Evolutionary conservation across 2,888 invertebrate genomes (phyloP), one percentile per base, ranked within the genome.

Genomic region (Enchytraeus crypticus): DNA sequence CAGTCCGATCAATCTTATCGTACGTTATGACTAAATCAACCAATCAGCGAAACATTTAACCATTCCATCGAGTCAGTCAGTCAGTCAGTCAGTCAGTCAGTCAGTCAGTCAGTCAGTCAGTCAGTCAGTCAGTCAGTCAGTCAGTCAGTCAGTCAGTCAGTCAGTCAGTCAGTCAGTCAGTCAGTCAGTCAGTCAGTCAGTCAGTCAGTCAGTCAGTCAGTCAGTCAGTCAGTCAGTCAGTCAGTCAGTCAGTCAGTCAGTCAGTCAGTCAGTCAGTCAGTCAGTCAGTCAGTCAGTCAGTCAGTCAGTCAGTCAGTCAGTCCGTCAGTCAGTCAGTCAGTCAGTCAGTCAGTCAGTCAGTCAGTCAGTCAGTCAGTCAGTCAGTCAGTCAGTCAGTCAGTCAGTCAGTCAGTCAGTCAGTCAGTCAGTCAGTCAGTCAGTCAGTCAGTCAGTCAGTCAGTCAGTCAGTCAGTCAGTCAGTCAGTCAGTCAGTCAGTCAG

Each of bases 401-500:
- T 60, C 61, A 60, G 61, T 60, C 61, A 61, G 53, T 60, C 60
- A 60, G 56, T 60, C 60, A 60, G 43, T 58, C 60, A 58, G 59
- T 60, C 60, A 60, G 60, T 60, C 60, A 60, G 60, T 61, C 60
- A 61, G 61, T 61, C 60, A 61, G 61, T 61, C 60, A 61, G 61
- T 61, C 60, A 61, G 61, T 61, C 60, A 61, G 61, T 61, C 60
- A 61, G 61, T 61, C 60, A 60, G 61, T 60, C 61, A 60, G 61
- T 60, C 61, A 61, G 61, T 61, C 60, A 61, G 61, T 61, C 60
- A 61, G 61, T 60, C 61, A 60, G 61, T 60, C 61, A 60, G 61
- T 60, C 61, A 60, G 61, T 60, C 61, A 60, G 60, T 60, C 60
- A 60, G 60, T 60, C 60, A 60, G 60, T 60, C 60, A 60, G 60